A percentile compares a stretch with the other conserved stretches of the same genome.
These are phyloP conservation scores for Drosophila takahashii DNA, from an alignment of 1,140 invertebrate genomes.

Conservation along the genomic window DNA sequence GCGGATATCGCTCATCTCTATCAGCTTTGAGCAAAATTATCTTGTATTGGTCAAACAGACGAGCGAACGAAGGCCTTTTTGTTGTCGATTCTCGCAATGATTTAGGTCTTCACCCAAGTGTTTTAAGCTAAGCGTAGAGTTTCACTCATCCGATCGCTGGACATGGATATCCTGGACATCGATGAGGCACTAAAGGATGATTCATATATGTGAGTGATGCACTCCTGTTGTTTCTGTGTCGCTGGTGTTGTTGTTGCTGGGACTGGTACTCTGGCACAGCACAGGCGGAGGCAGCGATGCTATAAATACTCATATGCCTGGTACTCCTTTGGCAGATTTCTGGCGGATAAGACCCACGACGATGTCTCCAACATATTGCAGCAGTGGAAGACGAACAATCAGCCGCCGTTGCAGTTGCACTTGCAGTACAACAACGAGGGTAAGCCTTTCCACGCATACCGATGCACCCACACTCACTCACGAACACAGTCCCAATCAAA, in stretches of 20 bases:
- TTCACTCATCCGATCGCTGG: slow-evolving; percentile 27
- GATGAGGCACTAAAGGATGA: slow-evolving; percentile 84
- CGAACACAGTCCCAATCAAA: neutral
- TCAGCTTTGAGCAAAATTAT: slow-evolving; percentile 46
- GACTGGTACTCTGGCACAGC: neutral
- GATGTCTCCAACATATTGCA: slow-evolving; percentile 82
- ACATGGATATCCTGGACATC: slow-evolving; percentile 83
- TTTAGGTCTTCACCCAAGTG: slow-evolving; percentile 35
- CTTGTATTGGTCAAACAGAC: slow-evolving; percentile 42
- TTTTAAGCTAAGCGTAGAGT: slow-evolving; percentile 49
- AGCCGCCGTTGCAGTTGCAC: slow-evolving; percentile 58
- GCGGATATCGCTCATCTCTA: slow-evolving; percentile 17
- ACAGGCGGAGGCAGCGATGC: slow-evolving; percentile 11
- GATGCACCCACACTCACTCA: slow-evolving; percentile 23
- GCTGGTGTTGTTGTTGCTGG: slow-evolving; percentile 2
- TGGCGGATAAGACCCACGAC: slow-evolving; percentile 81
- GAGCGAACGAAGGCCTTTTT: slow-evolving; percentile 42
- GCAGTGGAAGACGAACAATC: slow-evolving; percentile 83
- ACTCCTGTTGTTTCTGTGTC: slow-evolving; percentile 22
- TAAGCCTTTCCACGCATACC: slow-evolving; percentile 50
- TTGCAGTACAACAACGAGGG: slow-evolving; percentile 63
- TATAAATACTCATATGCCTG: slow-evolving; percentile 54
- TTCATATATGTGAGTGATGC: slow-evolving; percentile 81
- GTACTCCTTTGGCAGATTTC: slow-evolving; percentile 66
- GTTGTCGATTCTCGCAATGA: slow-evolving; percentile 47